Conservation (phyloP, 2,797 vertebrate genomes). For the Eospalax fontanierii region DNA sequence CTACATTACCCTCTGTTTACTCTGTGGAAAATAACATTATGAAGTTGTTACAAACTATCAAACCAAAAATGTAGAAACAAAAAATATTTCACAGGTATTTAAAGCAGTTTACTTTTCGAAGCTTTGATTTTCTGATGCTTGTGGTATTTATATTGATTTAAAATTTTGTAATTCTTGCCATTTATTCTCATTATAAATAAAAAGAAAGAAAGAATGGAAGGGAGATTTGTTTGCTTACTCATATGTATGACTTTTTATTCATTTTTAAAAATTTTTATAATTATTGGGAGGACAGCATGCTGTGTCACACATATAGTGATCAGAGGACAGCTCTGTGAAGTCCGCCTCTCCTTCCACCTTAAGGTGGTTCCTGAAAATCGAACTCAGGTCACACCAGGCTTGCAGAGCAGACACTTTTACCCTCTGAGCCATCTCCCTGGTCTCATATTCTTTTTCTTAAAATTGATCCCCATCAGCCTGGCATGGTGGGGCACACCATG, state of each 20-base stretch:
- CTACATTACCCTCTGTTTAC: slow-evolving; percentile 32
- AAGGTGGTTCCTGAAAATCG: too few relatives aligned
- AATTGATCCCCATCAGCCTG: not conserved
- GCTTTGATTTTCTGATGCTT: not conserved
- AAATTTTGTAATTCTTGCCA: slow-evolving; percentile 30
- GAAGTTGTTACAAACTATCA: slow-evolving; percentile 4
- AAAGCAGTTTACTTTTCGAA: not conserved
- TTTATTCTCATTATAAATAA: slow-evolving; percentile 54
- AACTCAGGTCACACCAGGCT: not conserved
- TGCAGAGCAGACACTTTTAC: not conserved
- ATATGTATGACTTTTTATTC: not conserved
- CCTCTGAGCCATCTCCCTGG: not conserved
- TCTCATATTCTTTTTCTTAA: not conserved
- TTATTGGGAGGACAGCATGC: not conserved
- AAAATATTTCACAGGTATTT: slow-evolving; percentile 9
- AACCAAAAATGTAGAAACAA: not conserved
- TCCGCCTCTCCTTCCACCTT: too few relatives aligned
- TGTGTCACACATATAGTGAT: not conserved
- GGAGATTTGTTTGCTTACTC: not conserved
- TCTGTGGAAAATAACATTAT: slow-evolving; percentile 17
- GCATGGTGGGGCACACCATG: too few relatives aligned
- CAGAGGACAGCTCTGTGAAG: not conserved
- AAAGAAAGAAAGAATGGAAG: too few relatives aligned
- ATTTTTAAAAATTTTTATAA: not conserved
- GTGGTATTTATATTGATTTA: not conserved